Base-by-base conservation (phyloP, 2,888 invertebrate genomes). In the Folsomia manolachei region DNA sequence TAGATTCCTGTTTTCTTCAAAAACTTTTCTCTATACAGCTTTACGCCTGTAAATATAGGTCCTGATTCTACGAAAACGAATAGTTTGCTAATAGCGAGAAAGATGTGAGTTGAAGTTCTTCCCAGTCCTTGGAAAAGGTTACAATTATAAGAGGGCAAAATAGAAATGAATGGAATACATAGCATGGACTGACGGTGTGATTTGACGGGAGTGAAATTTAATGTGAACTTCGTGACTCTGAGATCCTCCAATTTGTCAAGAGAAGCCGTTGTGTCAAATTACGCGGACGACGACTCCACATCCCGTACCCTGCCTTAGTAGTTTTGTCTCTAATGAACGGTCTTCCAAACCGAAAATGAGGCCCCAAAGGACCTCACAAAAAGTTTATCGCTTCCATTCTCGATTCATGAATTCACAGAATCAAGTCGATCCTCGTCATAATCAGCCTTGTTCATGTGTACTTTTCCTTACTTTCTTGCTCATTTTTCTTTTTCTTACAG, bases 271-370 rank as follows among this genome's bases (percentile, higher is more conserved):
- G 71, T 61, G 65, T 71, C 71, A 71, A 71, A 71, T 71, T 71
- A 71, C 71, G 27, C 60, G 69, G 70, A 71, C 74, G 39, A 9
- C 39, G 39, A 9, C 39, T 39, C n/a, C n/a, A n/a, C n/a, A n/a
- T n/a, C n/a, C n/a, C n/a, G n/a, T n/a, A n/a, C n/a, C n/a, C n/a
- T n/a, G n/a, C n/a, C n/a, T n/a, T n/a, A n/a, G n/a, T n/a, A n/a
- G n/a, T 72, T 73, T 71, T 74, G 63, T 61, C 65, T 63, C 77
- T 77, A 77, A 77, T 77, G 77, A 77, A 77, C 75, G 77, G 77
- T 74, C 77, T 73, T 70, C 70, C 70, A 73, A 75, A 73, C 73
- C 71, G 64, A 64, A 64, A 64, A 64, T 64, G 64, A 64, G 64
- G 64, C 64, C 64, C 64, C 64, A 64, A 64, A 64, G 64, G 64